These are phyloP conservation scores for Perca schrenkii DNA, from an alignment of 2,113 vertebrate species.

Conservation along the genomic window DNA sequence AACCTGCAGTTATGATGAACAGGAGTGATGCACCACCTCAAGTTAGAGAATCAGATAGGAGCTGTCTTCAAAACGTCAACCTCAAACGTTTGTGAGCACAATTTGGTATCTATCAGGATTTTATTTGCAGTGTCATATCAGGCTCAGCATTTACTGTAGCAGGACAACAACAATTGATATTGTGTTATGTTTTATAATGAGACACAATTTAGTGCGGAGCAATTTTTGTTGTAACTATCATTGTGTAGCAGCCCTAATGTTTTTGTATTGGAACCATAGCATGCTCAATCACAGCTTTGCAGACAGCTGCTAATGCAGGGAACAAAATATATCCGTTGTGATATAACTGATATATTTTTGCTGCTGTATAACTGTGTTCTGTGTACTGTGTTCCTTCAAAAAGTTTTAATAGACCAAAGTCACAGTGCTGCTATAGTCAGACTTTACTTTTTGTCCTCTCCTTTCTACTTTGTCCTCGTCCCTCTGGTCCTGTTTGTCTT, in stretches of 20 bases:
- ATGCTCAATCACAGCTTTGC: constrained; percentile 6
- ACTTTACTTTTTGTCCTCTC: constrained; percentile 16
- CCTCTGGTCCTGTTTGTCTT: constrained; percentile 56
- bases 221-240: neutral
- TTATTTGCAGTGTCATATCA: constrained; percentile 40
- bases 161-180: neutral
- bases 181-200: constrained; percentile 27
- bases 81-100: constrained; percentile 20
- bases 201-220: constrained; percentile 12
- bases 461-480: neutral
- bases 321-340: neutral
- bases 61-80: constrained; percentile 45
- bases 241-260: constrained; percentile 32
- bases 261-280: constrained; percentile 16
- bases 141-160: neutral
- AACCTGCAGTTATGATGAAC: constrained; percentile 39
- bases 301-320: constrained; percentile 7
- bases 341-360: neutral
- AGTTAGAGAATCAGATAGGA: constrained; percentile 48
- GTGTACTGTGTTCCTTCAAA: neutral
- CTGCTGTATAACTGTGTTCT: neutral
- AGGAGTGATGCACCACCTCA: constrained; percentile 36
- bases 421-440: neutral
- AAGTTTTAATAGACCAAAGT: constrained; percentile 1
- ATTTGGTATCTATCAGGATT: constrained; percentile 56